Conservation (phyloP, 2,888 invertebrate species). For the Ochropacha duplaris region DNA sequence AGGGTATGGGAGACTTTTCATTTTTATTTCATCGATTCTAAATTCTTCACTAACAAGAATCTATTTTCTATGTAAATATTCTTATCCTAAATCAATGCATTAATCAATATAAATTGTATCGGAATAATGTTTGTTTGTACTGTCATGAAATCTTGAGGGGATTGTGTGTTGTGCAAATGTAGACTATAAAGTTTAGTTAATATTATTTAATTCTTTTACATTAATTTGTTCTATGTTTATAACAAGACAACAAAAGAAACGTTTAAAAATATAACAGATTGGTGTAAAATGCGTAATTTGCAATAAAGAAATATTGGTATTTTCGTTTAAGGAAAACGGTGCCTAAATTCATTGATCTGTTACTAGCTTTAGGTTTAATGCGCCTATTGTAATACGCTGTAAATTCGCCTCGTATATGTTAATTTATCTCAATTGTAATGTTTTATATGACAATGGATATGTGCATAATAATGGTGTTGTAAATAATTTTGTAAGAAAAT, state of each 20-base stretch:
- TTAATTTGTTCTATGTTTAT: neutral
- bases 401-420: slow-evolving; percentile 69
- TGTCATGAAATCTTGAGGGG: neutral
- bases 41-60: neutral
- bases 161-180: neutral
- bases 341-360: slow-evolving; percentile 70
- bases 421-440: slow-evolving; percentile 76
- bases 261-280: neutral
- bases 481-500: slow-evolving; percentile 80
- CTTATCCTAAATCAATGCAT: neutral
- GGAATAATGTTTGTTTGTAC: neutral
- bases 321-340: slow-evolving; percentile 60
- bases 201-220: neutral
- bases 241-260: neutral
- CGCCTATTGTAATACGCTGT: slow-evolving; percentile 55
- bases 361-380: slow-evolving; percentile 53
- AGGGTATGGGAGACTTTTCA: neutral
- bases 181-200: neutral
- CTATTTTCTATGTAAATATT: neutral
- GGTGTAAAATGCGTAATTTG: neutral
- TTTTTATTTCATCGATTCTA: neutral
- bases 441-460: slow-evolving; percentile 77
- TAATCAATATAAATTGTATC: neutral
- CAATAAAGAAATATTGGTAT: slow-evolving; percentile 3
- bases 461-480: slow-evolving; percentile 78